Evolutionary conservation across 2,797 vertebrate genomes (phyloP).

Genomic region (Peromyscus nudipes): DNA sequence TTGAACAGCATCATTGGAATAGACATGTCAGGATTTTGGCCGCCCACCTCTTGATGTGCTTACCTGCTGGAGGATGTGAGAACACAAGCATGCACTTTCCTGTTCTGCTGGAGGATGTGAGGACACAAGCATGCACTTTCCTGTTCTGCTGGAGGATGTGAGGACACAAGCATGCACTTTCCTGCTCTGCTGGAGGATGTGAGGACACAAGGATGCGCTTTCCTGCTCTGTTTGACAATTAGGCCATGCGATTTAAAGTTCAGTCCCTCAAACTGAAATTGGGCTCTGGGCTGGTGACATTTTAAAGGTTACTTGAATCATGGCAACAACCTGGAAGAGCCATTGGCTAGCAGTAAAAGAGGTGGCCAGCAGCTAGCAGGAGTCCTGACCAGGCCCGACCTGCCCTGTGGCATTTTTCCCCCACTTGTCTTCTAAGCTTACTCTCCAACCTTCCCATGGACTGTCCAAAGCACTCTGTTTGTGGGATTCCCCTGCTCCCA

Average conservation of each 20-base stretch:
- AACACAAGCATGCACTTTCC: not conserved
- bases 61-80: not conserved
- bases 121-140: not conserved
- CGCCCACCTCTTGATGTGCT: not conserved
- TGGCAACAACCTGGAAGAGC: not conserved
- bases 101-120: no score
- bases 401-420: not conserved
- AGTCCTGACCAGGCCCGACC: not conserved
- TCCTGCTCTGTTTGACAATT: not conserved
- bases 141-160: no score
- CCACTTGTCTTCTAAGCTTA: not conserved
- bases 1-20: not conserved
- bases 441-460: not conserved
- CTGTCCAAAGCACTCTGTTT: not conserved
- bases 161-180: not conserved
- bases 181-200: not conserved
- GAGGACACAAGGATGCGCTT: not conserved
- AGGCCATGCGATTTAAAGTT: not conserved
- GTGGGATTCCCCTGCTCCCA: constrained; percentile 2
- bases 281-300: not conserved
- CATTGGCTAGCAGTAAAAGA: not conserved
- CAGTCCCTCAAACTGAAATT: not conserved
- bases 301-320: not conserved
- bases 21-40: not conserved
- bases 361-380: not conserved